Base-by-base conservation (phyloP, 2,888 invertebrate species). In the Mesoligia furuncula region DNA sequence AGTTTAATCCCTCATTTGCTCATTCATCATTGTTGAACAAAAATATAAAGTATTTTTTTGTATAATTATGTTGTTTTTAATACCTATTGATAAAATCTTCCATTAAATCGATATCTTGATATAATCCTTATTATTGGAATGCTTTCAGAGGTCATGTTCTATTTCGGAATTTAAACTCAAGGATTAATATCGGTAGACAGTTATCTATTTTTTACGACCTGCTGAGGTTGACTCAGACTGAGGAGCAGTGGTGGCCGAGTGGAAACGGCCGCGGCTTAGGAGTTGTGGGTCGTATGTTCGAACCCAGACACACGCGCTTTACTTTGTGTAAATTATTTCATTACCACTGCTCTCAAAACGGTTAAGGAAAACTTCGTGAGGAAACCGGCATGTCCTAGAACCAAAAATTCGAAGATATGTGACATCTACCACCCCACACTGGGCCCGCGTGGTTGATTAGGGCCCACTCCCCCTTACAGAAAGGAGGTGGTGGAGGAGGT, bases 21-120 rank as follows among this genome's bases (percentile, higher is more conserved):
- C 20, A 36, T 42, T 66, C 4, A 59, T 1, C 48, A n/a, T 17
- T 39, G 20, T 67, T 51, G 17, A 61, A n/a, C 17, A 31, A 54
- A 59, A 31, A 42, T 15, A 67, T 13, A 11, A 75, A 11, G 24
- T 31, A 24, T 9, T 45, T 48, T 57, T 8, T 51, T 20, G 3
- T 13, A 45, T n/a, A n/a, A n/a, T n/a, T n/a, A n/a, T 11, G 24
- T 45, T 15, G 39, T 36, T 51, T 36, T n/a, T n/a, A n/a, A n/a
- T n/a, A n/a, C n/a, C n/a, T 79, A 61, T 36, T 24, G 59, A 59
- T 66, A 39, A 78, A 79, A 71, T 31, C 79, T 42, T 24, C 51
- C 39, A 59, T 42, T 24, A 36, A 54, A 66, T 61, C 59, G 36
- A 71, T 79, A 59, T 54, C 67, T 54, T 67, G 17, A 77, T 77